These are phyloP conservation scores for Xestia rhomboidea DNA, from an alignment of 2,888 invertebrate species.

Conservation along the genomic window DNA sequence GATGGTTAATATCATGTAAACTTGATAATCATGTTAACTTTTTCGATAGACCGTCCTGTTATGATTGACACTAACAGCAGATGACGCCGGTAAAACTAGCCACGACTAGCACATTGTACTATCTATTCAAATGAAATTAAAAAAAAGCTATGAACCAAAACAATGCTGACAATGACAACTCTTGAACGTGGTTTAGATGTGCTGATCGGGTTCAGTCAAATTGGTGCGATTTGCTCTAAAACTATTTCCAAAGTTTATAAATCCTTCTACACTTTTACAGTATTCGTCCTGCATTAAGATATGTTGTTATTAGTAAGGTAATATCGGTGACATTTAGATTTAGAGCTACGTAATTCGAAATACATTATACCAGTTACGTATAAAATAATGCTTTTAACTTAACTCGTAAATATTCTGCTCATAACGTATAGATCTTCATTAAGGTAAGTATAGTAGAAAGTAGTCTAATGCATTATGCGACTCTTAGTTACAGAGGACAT, in stretches of 20 bases:
- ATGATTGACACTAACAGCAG: background rate
- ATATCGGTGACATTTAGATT: background rate
- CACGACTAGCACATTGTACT: background rate
- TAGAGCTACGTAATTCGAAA: constrained; percentile 6
- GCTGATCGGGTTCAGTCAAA: background rate
- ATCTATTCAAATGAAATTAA: no score
- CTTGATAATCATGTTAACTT: background rate
- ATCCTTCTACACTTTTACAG: no score
- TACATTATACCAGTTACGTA: background rate
- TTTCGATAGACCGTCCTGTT: background rate
- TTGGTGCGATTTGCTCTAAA: background rate
- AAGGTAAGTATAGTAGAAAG: background rate
- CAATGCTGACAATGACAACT: background rate
- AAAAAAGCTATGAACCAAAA: background rate
- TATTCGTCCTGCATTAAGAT: background rate
- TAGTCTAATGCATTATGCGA: constrained; percentile 24
- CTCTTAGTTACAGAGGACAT: constrained; percentile 6
- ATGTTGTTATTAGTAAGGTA: background rate
- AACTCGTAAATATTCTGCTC: constrained; percentile 1
- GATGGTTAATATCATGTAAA: constrained; percentile 1
- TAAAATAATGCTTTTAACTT: background rate
- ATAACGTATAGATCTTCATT: constrained; percentile 16
- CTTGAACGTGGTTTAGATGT: background rate
- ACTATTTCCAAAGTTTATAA: background rate
- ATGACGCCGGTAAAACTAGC: background rate